Base-by-base conservation (phyloP, 2,888 invertebrate species). In the Endotricha flammealis region DNA sequence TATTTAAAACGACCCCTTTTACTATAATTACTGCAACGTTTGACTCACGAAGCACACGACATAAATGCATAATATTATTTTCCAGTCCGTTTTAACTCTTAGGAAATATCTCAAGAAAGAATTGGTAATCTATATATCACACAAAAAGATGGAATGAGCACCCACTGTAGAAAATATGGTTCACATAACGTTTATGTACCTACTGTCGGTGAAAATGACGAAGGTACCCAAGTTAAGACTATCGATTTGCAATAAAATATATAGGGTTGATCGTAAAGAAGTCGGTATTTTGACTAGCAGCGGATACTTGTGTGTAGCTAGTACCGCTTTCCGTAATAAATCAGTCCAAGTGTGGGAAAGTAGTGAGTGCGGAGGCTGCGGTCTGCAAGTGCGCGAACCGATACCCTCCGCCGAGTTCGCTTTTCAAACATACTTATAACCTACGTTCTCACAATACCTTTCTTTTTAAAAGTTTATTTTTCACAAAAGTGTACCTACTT, bases 221-320 rank as follows among this genome's bases (percentile, higher is more conserved):
- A 46, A 48, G 32, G 41, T 60, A 57, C 51, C 52, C 57, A 68
- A 65, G 59, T 67, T 67, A 64, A 65, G 57, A 44, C 50, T 62
- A 72, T 73, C 63, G 66, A 70, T 61, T 51, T 44, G 57, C 62
- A 66, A 72, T 74, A 74, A 73, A 75, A 68, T 73, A 68, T 73
- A 69, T 66, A 57, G 66, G 68, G 69, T 64, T 69, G 67, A 58
- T 67, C 73, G 69, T 74, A 75, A 76, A 76, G 68, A 58, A 71
- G 60, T 61, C 60, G 63, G 57, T 65, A 66, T 72, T 71, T 73
- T 67, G 67, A 68, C 68, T 63, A 59, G 64, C 52, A 48, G 61
- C 63, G 62, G 65, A 67, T 71, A 64, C 74, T 68, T 63, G 63
- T 59, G 49, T 53, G 61, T 64, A 66, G 61, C 64, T 59, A 51